Evolutionary conservation across 2,888 invertebrate genomes (phyloP).

Genomic region (Drosophila longiperda): DNA sequence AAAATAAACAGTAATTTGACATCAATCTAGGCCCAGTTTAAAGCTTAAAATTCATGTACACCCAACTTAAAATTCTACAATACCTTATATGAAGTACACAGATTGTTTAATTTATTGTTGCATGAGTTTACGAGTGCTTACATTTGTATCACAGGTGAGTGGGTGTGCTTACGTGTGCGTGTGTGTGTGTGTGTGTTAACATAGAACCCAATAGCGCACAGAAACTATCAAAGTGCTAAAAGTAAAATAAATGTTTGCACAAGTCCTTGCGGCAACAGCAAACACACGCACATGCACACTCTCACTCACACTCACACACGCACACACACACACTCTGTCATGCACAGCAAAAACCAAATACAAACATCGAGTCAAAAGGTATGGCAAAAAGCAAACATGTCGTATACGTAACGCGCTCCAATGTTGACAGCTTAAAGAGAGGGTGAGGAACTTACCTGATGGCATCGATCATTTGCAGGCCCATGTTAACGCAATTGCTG

Average conservation of each 20-base stretch:
- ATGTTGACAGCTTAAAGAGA: constrained; percentile 48
- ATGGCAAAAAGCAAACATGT: constrained; percentile 58
- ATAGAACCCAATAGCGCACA: constrained; percentile 19
- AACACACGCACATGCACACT: constrained; percentile 7
- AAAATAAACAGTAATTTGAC: constrained; percentile 10
- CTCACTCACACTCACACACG: not conserved
- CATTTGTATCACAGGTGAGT: constrained; percentile 19
- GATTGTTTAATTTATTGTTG: constrained; percentile 33
- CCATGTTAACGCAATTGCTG: constrained; percentile 98
- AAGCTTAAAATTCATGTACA: constrained; percentile 17
- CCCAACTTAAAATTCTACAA: not conserved
- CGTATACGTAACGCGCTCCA: constrained; percentile 50
- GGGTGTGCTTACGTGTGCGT: not conserved
- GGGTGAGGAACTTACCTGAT: constrained; percentile 88
- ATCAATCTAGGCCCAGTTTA: constrained; percentile 14
- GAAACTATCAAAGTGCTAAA: constrained; percentile 59
- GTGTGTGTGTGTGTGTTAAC: not conserved
- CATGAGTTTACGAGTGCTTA: constrained; percentile 17
- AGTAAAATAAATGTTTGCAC: constrained; percentile 54
- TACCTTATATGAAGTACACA: constrained; percentile 15
- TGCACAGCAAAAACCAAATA: constrained; percentile 34
- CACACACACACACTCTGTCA: not conserved
- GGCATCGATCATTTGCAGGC: constrained; percentile 97
- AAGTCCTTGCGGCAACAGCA: constrained; percentile 46
- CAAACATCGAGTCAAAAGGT: constrained; percentile 47